Evolutionary conservation across 2,113 vertebrate species (phyloP).

Genomic region (Tapirus terrestris): DNA sequence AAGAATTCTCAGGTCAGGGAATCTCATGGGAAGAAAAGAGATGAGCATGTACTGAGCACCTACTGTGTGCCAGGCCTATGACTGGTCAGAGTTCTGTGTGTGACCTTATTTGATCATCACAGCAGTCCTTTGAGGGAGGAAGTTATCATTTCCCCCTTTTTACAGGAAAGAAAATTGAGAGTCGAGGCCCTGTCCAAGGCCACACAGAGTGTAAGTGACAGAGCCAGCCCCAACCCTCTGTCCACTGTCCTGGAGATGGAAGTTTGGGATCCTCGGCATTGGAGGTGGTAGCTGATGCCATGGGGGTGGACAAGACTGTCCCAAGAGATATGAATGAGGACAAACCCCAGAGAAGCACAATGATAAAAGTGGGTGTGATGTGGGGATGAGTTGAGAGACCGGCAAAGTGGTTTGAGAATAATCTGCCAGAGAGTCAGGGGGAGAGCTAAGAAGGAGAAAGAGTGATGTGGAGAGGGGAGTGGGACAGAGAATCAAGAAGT

Average conservation of each 20-base stretch:
- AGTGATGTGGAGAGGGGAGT: not conserved
- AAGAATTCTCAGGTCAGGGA: not conserved
- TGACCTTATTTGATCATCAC: not conserved
- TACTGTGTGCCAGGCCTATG: not conserved
- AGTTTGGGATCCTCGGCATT: not conserved
- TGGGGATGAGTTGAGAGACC: not conserved
- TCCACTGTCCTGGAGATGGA: not conserved
- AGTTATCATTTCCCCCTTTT: not conserved
- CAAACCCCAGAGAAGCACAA: not conserved
- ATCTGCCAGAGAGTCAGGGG: not conserved
- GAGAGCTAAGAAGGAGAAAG: not conserved
- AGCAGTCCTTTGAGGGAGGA: not conserved
- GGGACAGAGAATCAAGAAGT: not conserved
- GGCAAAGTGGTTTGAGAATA: not conserved
- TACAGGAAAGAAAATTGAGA: not conserved
- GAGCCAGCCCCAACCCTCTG: not conserved
- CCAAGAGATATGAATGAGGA: not conserved
- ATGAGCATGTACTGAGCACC: not conserved
- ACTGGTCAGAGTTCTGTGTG: not conserved
- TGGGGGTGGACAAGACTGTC: not conserved
- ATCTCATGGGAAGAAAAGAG: not conserved
- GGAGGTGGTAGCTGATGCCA: not conserved
- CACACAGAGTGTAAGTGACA: not conserved
- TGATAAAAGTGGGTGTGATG: fast-evolving
- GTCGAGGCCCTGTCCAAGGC: not conserved